Conservation (phyloP, 1,140 invertebrate species). For the Epicauta chinensis region DNA sequence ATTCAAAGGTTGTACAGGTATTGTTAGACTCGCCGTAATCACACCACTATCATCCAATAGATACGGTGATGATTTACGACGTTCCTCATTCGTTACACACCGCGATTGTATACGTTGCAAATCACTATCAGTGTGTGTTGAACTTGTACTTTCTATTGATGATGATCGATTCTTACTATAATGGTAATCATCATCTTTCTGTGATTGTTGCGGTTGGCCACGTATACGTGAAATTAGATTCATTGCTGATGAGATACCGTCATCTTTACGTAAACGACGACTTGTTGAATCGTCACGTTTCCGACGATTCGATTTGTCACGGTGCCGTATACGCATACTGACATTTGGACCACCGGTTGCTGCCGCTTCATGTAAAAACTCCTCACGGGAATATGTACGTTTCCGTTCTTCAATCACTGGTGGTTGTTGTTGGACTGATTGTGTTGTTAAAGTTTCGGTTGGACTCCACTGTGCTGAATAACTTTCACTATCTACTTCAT, state of each 20-base stretch:
- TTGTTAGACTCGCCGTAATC: conserved; percentile 74
- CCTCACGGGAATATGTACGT: conserved; percentile 60
- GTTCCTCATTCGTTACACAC: conserved; percentile 37
- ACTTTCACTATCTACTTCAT: conserved; percentile 37
- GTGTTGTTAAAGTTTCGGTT: conserved; percentile 34
- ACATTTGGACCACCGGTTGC: conserved; percentile 56
- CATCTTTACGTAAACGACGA: conserved; percentile 22
- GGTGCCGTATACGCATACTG: conserved; percentile 42
- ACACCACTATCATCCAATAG: conserved; percentile 52
- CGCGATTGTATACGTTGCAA: conserved; percentile 33
- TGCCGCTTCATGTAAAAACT: conserved; percentile 64
- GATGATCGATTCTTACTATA: conserved; percentile 32
- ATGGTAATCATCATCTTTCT: conserved; percentile 31
- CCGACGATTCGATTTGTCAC: conserved; percentile 40
- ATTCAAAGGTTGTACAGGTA: conserved; percentile 52
- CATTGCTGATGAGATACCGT: conserved; percentile 43
- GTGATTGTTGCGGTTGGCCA: too few species aligned
- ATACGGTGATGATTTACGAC: conserved; percentile 47
- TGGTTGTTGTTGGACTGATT: conserved; percentile 25
- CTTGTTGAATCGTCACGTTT: conserved; percentile 41
- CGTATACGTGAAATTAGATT: conserved; percentile 47
- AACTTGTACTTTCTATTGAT: conserved; percentile 37
- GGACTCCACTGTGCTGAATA: conserved; percentile 37
- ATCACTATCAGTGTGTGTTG: conserved; percentile 48
- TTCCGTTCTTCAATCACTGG: conserved; percentile 35